These are phyloP conservation scores for Parasteatoda lunata DNA, from an alignment of 2,888 invertebrate genomes.

Conservation along the genomic window DNA sequence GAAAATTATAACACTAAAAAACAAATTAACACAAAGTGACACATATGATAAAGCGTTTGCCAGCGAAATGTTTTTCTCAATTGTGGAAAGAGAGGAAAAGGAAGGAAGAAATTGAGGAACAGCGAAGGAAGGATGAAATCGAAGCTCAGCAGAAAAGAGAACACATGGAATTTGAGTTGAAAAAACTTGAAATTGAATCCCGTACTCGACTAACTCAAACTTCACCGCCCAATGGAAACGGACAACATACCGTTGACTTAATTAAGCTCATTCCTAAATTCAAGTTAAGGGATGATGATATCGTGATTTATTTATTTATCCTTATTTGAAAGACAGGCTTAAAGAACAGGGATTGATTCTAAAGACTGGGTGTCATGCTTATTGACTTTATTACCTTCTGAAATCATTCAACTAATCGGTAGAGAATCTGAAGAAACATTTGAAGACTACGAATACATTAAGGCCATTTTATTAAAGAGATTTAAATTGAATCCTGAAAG, in stretches of 20 bases:
- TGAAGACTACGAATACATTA: too few species aligned
- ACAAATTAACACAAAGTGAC: background rate
- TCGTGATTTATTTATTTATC: background rate
- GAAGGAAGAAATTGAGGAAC: background rate
- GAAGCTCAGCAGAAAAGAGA: background rate
- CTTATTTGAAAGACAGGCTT: too few species aligned
- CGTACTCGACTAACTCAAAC: background rate
- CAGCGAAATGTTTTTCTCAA: background rate
- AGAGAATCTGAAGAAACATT: too few species aligned
- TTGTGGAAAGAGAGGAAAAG: background rate
- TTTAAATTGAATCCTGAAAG: too few species aligned
- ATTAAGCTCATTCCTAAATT: background rate
- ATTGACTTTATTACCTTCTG: too few species aligned
- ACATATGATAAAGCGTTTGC: background rate
- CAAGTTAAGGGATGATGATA: background rate
- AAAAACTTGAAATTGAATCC: background rate
- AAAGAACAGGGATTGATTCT: too few species aligned
- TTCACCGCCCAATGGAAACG: background rate
- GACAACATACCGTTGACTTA: background rate
- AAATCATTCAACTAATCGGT: too few species aligned
- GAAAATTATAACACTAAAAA: background rate
- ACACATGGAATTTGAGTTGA: background rate
- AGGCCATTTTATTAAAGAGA: too few species aligned
- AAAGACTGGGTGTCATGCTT: too few species aligned
- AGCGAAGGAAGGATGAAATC: too few species aligned